Evolutionary conservation across 2,113 vertebrate genomes (phyloP), one percentile per base, ranked within the genome.

Genomic region (Mustela lutreola): DNA sequence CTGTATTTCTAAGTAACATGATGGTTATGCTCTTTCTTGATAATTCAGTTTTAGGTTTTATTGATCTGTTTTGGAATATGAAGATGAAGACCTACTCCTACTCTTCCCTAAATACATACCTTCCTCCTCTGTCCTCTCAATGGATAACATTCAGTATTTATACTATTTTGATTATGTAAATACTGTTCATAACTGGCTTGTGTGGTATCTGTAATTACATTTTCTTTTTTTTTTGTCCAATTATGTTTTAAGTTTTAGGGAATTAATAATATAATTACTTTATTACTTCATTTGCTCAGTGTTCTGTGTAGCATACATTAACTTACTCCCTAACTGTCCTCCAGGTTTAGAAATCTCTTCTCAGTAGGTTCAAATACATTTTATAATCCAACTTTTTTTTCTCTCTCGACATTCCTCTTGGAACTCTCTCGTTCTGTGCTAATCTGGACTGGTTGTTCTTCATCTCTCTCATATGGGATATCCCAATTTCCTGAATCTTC

Each of bases 41-140:
- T 70, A 84, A 42, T 80, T 87, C 26, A 39, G 31, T n/a, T 93
- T 82, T 75, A 87, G 53, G 65, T 75, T 88, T 95, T 86, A 2
- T 53, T 83, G 67, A 21, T 78, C 53, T 90, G 0, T 82, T 70
- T 58, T 96, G 95, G 81, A 94, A 65, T 82, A 53, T 95, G 73
- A 95, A 73, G 45, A 26, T 79, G 78, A 85, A 94, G 28, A 53
- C 58, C 19, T 60, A 16, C 78, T 91, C 39, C 7, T 94, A 15
- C 6, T 92, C n/a, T 73, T 11, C 4, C 39, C 70, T 76, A 65
- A 70, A 58, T 15, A 36, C 21, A 19, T 24, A 73, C 1, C 42
- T 92, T 82, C 33, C 22, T 92, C 39, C 31, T 18, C 75, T 11
- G 33, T 70, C n/a, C 24, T 90, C 14, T n/a, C 12, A 39, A 7